phyloP scores from a whole-genome alignment of 2,797 vertebrate genomes.

The Amblyopsis hoosieri region DNA sequence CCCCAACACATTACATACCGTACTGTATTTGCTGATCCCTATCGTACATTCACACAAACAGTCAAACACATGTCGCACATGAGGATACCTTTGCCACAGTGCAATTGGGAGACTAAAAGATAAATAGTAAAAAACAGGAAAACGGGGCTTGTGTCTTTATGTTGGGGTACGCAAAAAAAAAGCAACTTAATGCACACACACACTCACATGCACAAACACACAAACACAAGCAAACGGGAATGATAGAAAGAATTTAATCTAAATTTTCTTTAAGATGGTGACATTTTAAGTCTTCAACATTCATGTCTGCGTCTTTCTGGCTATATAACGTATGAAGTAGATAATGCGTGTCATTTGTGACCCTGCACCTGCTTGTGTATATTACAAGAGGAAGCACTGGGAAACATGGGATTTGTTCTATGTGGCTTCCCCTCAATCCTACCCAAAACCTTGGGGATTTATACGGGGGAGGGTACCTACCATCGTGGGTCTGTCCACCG shows the following conservation, averaged over 20 bases:
- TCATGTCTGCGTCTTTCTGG: not conserved
- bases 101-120: conserved; percentile 51
- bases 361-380: conserved; percentile 42
- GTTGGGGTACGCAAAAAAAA: conserved; percentile 1
- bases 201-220: conserved; percentile 2
- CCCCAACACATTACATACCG: conserved; percentile 9
- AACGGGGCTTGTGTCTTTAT: conserved; percentile 31
- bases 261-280: conserved; percentile 17
- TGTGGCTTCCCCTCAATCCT: conserved; percentile 36
- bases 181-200: not conserved
- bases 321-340: not conserved
- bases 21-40: conserved; percentile 1
- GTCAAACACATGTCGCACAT: conserved; percentile 31
- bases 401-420: conserved; percentile 44
- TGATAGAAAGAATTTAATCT: conserved; percentile 6
- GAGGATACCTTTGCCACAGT: conserved; percentile 61
- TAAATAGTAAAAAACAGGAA: conserved; percentile 49
- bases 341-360: conserved; percentile 16
- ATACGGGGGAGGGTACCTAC: conserved; percentile 17
- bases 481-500: conserved; percentile 5
- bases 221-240: conserved; percentile 8
- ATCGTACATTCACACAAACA: conserved; percentile 9
- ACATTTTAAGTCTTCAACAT: conserved; percentile 34
- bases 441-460: conserved; percentile 22
- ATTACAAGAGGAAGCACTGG: conserved; percentile 41